phyloP scores from a whole-genome alignment of 2,113 vertebrate genomes.

The Eudorcas thomsonii region DNA sequence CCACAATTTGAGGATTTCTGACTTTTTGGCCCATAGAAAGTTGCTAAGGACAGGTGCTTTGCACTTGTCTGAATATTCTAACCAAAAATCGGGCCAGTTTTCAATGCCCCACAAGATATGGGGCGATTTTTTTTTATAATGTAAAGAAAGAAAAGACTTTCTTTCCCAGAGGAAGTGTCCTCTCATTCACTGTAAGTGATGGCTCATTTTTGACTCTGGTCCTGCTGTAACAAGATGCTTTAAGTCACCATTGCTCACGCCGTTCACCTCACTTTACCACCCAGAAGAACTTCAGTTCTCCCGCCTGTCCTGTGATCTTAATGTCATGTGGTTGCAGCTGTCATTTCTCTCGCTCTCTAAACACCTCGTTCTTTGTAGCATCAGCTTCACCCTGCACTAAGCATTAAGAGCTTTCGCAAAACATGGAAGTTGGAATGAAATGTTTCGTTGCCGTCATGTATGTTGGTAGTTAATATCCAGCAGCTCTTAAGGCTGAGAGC shows the following conservation, averaged over 20 bases:
- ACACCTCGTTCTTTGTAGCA: slow-evolving; percentile 43
- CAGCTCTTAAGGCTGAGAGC: slow-evolving; percentile 56
- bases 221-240: slow-evolving; percentile 59
- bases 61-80: background rate
- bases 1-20: background rate
- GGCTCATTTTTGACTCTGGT: background rate
- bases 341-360: slow-evolving; percentile 50
- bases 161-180: background rate
- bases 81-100: background rate
- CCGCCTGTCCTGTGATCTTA: background rate
- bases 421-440: slow-evolving; percentile 52
- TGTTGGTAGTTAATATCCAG: slow-evolving; percentile 50
- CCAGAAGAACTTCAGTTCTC: background rate
- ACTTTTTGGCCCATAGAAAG: background rate
- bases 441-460: slow-evolving; percentile 38
- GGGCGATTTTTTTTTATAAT: background rate
- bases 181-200: background rate
- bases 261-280: background rate
- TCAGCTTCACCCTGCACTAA: slow-evolving; percentile 41
- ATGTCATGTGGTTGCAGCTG: slow-evolving; percentile 37
- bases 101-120: background rate
- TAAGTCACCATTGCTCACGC: background rate
- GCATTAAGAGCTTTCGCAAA: slow-evolving; percentile 58
- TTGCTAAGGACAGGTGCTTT: background rate
- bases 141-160: background rate